Conservation (phyloP, 2,888 invertebrate species). For the Cantharis rustica region DNA sequence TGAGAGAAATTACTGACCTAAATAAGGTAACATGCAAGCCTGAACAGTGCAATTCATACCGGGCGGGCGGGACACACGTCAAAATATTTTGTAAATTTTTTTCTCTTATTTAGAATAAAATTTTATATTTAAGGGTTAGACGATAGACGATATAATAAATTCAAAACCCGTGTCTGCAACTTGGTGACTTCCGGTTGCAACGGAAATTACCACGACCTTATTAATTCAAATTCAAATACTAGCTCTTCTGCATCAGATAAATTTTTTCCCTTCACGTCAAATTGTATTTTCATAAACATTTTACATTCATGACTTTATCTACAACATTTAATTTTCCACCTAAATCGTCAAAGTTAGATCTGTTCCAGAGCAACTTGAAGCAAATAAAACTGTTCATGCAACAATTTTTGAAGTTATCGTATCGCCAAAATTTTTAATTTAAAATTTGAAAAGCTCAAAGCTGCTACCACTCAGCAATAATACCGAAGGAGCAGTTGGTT, state of each 20-base stretch:
- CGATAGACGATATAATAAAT: background rate
- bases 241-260: background rate
- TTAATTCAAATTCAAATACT: background rate
- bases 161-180: background rate
- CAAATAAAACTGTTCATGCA: background rate
- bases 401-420: background rate
- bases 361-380: background rate
- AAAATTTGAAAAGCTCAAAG: background rate
- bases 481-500: background rate
- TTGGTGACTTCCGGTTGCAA: background rate
- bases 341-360: background rate
- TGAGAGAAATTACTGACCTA: background rate
- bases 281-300: background rate
- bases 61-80: background rate
- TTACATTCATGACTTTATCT: background rate
- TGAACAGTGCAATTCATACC: background rate
- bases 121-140: background rate
- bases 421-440: background rate
- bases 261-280: background rate
- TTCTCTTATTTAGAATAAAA: background rate
- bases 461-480: background rate
- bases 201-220: background rate
- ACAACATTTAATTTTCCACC: background rate
- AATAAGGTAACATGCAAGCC: background rate
- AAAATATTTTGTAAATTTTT: background rate